These are phyloP conservation scores for Rhynchotus rufescens DNA, from an alignment of 2,797 vertebrate species.

Conservation along the genomic window DNA sequence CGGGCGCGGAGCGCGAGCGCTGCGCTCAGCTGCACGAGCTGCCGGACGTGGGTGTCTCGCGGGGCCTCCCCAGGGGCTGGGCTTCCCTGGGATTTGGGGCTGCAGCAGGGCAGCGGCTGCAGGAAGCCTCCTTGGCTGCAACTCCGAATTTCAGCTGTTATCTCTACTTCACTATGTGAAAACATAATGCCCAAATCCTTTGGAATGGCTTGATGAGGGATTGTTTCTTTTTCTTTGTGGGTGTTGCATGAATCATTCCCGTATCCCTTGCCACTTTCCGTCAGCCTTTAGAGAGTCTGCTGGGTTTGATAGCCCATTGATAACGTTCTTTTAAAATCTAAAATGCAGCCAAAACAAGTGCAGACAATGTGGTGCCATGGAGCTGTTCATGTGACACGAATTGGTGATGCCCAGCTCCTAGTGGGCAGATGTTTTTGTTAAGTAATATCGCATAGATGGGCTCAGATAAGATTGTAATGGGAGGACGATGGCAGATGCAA, in stretches of 20 bases:
- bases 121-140: background rate
- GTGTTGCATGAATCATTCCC: background rate
- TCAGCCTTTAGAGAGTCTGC: background rate
- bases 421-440: background rate
- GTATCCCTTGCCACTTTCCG: background rate
- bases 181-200: background rate
- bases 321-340: background rate
- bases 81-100: constrained; percentile 36
- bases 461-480: background rate
- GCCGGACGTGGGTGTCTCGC: background rate
- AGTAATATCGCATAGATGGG: background rate
- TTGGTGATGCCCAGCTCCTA: background rate
- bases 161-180: background rate
- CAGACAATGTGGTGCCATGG: background rate
- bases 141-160: background rate
- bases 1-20: constrained; percentile 84
- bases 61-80: background rate
- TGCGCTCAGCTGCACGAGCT: constrained; percentile 78
- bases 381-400: too few species aligned
- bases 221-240: background rate
- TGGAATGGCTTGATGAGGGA: background rate
- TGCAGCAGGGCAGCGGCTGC: constrained; percentile 11
- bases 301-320: background rate
- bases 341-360: background rate
- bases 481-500: background rate